Conservation (phyloP, 1,140 invertebrate species). For the Hycleus cichorii region DNA sequence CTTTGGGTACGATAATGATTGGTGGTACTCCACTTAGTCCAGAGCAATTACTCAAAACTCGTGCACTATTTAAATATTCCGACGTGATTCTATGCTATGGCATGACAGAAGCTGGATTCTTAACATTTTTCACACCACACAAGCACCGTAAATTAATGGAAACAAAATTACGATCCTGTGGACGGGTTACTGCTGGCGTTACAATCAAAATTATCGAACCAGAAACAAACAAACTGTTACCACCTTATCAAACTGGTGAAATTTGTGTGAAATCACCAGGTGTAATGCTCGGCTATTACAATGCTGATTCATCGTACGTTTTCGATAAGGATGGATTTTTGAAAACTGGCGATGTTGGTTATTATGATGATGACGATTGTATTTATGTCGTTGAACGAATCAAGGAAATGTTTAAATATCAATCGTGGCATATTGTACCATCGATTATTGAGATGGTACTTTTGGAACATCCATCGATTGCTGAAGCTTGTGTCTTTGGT, state of each 20-base stretch:
- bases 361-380: constrained; percentile 52
- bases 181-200: not conserved
- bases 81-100: not conserved
- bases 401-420: constrained; percentile 75
- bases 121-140: not conserved
- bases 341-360: constrained; percentile 65
- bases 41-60: too few species aligned
- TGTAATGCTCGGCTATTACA: constrained; percentile 17
- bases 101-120: constrained; percentile 1
- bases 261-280: constrained; percentile 15
- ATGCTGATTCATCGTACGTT: constrained; percentile 24
- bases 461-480: constrained; percentile 57
- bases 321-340: constrained; percentile 62
- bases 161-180: constrained; percentile 1
- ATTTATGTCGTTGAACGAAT: constrained; percentile 65
- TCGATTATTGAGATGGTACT: constrained; percentile 73
- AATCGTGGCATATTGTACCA: constrained; percentile 42
- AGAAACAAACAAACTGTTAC: constrained; percentile 15
- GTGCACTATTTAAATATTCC: too few species aligned
- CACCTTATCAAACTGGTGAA: constrained; percentile 23
- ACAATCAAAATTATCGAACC: constrained; percentile 20
- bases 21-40: too few species aligned
- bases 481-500: constrained; percentile 66
- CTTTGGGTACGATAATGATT: too few species aligned
- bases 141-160: not conserved